phyloP scores from a whole-genome alignment of 1,140 invertebrate genomes.

The Himalopsyche phryganea region DNA sequence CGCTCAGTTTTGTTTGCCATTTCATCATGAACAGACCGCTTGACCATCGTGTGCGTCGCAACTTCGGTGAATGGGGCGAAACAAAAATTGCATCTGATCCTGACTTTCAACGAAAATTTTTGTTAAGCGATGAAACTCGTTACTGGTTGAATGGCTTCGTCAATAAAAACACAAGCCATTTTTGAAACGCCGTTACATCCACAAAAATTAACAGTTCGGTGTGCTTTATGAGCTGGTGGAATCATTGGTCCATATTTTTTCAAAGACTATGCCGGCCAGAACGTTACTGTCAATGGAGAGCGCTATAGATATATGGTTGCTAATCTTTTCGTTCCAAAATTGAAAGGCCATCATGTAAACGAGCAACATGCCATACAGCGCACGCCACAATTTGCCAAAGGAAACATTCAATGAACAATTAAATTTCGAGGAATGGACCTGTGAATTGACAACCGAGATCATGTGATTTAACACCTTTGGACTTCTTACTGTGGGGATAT shows the following conservation, averaged over 20 bases:
- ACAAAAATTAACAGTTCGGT: slow-evolving; percentile 37
- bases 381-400: slow-evolving; percentile 27
- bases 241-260: slow-evolving; percentile 40
- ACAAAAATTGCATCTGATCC: too few species aligned
- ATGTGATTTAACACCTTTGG: slow-evolving; percentile 36
- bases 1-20: too few species aligned
- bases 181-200: slow-evolving; percentile 36
- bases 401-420: slow-evolving; percentile 11
- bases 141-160: slow-evolving; percentile 22
- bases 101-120: too few species aligned
- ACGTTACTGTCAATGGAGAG: slow-evolving; percentile 37
- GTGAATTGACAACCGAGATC: slow-evolving; percentile 11
- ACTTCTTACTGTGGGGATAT: slow-evolving; percentile 45
- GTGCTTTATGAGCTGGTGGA: slow-evolving; percentile 29
- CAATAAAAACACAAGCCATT: slow-evolving; percentile 35
- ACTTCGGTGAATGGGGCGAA: too few species aligned
- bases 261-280: slow-evolving; percentile 32
- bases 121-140: slow-evolving; percentile 11
- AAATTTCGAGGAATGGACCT: slow-evolving; percentile 5
- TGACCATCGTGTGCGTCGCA: too few species aligned
- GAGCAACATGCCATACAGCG: slow-evolving; percentile 33
- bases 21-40: too few species aligned
- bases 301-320: slow-evolving; percentile 38
- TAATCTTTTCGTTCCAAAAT: slow-evolving; percentile 36
- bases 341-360: slow-evolving; percentile 26